Percentiles rank a stretch among this genome's conserved stretches.
Conservation (phyloP, 2,113 vertebrate species). For the Myiopsitta monachus region DNA sequence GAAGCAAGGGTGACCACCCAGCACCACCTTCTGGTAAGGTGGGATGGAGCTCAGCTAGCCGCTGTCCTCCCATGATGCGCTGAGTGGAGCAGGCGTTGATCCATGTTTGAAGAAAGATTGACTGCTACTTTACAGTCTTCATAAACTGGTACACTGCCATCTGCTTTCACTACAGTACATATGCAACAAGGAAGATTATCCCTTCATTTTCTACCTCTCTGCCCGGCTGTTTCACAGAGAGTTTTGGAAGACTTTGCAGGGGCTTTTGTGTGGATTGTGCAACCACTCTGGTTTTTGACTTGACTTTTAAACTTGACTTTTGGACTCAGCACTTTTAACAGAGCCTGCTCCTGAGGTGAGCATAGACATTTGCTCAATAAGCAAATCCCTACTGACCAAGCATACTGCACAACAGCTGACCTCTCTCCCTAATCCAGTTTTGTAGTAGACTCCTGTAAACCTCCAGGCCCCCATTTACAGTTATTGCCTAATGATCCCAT, state of each 20-base stretch:
- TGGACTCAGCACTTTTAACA: neutral
- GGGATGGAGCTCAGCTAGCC: neutral
- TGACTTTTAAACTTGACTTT: neutral
- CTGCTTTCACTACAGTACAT: slow-evolving; percentile 11
- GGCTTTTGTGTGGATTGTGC: neutral
- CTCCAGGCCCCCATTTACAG: neutral
- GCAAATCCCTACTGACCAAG: neutral
- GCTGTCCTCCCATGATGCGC: neutral
- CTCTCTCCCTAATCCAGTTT: neutral
- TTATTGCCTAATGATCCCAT: fast-evolving
- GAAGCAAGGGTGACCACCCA: neutral
- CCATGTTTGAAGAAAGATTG: slow-evolving; percentile 32
- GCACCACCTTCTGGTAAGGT: neutral
- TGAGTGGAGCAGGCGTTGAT: neutral
- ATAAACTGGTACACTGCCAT: neutral
- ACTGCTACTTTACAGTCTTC: slow-evolving; percentile 40
- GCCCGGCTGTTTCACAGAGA: neutral
- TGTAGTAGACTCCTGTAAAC: neutral
- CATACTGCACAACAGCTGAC: fast-evolving
- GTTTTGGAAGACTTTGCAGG: neutral
- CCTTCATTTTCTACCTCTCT: neutral
- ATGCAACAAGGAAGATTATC: neutral
- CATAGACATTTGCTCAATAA: neutral
- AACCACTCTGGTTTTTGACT: neutral
- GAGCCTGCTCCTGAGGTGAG: neutral